Percentiles rank a stretch among this genome's conserved stretches.
Evolutionary conservation across 2,888 invertebrate species (phyloP).

Genomic region (Leptogaster cylindrica): DNA sequence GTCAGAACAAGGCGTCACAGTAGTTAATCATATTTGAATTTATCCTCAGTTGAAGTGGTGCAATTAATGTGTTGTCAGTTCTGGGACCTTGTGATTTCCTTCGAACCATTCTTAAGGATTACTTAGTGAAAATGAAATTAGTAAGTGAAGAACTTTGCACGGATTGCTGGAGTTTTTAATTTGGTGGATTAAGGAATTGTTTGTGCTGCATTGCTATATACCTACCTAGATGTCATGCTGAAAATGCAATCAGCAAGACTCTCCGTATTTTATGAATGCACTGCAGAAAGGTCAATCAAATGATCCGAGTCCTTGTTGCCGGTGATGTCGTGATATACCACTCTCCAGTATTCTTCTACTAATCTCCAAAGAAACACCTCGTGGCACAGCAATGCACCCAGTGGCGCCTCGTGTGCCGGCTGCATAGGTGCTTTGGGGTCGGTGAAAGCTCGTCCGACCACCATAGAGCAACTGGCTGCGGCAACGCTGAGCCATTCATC

Average conservation of each 20-base stretch:
- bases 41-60: neutral
- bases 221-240: too few relatives aligned
- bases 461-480: too few relatives aligned
- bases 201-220: too few relatives aligned
- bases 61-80: neutral
- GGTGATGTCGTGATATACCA: conserved; percentile 45
- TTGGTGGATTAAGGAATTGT: too few relatives aligned
- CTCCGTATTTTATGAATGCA: neutral
- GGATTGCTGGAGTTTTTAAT: too few relatives aligned
- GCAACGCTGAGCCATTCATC: neutral
- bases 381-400: too few relatives aligned
- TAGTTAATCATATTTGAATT: conserved; percentile 10
- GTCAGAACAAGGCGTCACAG: conserved; percentile 21
- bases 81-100: neutral
- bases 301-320: conserved; percentile 15
- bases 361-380: neutral
- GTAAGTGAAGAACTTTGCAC: conserved; percentile 24
- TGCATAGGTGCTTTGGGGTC: neutral
- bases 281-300: conserved; percentile 40
- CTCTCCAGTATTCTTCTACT: conserved; percentile 14
- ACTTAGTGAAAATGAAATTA: conserved; percentile 39
- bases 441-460: neutral
- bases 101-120: conserved; percentile 31
- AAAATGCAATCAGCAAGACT: neutral
- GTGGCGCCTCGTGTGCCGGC: neutral